These are phyloP conservation scores for Drosophila anomalata DNA, from an alignment of 2,888 invertebrate species.

Conservation along the genomic window DNA sequence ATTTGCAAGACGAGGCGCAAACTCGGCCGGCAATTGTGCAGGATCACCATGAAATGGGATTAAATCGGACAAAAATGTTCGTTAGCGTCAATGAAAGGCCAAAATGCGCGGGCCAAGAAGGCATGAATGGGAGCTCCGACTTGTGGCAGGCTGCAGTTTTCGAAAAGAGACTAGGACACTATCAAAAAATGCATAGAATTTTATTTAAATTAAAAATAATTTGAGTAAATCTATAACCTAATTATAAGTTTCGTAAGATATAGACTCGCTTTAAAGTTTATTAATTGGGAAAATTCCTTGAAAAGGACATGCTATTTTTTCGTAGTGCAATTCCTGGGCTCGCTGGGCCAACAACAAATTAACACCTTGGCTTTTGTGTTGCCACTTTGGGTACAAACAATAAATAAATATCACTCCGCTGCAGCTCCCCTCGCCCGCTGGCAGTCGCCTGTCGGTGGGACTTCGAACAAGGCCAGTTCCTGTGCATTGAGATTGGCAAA, in stretches of 20 bases:
- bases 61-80: constrained; percentile 82
- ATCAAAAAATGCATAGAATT: neutral
- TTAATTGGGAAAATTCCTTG: neutral
- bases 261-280: neutral
- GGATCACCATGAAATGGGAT: constrained; percentile 84
- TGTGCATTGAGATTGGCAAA: constrained; percentile 70
- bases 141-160: constrained; percentile 47
- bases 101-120: constrained; percentile 60
- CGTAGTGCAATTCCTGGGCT: constrained; percentile 12
- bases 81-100: constrained; percentile 79
- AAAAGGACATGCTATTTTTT: neutral
- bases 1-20: constrained; percentile 19
- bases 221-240: neutral
- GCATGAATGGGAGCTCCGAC: constrained; percentile 69
- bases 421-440: constrained; percentile 17
- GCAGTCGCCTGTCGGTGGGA: constrained; percentile 57
- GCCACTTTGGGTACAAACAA: constrained; percentile 81
- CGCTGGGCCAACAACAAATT: constrained; percentile 76
- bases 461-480: constrained; percentile 36
- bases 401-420: constrained; percentile 77
- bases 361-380: constrained; percentile 80
- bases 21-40: constrained; percentile 62
- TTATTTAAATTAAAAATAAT: neutral
- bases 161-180: constrained; percentile 27
- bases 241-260: neutral